These are phyloP conservation scores for Vespertilio murinus DNA, from an alignment of 2,797 vertebrate species.

Conservation along the genomic window DNA sequence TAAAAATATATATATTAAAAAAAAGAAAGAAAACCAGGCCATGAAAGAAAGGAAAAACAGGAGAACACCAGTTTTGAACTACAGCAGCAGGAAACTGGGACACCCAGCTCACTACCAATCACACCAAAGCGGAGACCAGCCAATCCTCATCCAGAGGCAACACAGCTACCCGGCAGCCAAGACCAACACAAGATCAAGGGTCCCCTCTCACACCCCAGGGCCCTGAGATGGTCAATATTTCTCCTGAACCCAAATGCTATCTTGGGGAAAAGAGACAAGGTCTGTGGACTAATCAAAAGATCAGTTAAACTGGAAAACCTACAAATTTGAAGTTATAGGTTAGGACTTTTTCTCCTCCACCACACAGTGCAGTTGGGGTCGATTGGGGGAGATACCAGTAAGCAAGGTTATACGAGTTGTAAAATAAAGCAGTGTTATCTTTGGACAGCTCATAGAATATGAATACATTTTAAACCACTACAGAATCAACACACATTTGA, in stretches of 20 bases:
- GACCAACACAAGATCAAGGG: not conserved
- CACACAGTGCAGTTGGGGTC: not conserved
- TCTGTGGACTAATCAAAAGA: not conserved
- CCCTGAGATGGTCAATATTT: not conserved
- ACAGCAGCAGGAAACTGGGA: not conserved
- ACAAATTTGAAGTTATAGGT: not conserved
- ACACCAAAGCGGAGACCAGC: not conserved
- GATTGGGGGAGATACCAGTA: not conserved
- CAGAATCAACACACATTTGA: not conserved
- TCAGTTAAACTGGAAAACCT: not conserved
- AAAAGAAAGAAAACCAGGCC: not conserved
- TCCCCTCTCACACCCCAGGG: not conserved
- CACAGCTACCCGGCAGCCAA: not conserved
- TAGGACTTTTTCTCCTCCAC: not conserved
- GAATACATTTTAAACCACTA: slow-evolving; percentile 22
- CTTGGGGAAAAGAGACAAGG: not conserved
- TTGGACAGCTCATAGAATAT: not conserved
- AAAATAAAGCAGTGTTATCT: slow-evolving; percentile 3
- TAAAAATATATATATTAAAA: no score
- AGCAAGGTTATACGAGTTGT: not conserved
- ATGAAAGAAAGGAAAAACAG: not conserved
- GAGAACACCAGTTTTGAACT: not conserved
- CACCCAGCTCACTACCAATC: not conserved
- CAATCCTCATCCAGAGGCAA: not conserved
- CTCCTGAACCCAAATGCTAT: not conserved